phyloP scores from a whole-genome alignment of 2,888 invertebrate genomes.

The Heteromurus nitidus region DNA sequence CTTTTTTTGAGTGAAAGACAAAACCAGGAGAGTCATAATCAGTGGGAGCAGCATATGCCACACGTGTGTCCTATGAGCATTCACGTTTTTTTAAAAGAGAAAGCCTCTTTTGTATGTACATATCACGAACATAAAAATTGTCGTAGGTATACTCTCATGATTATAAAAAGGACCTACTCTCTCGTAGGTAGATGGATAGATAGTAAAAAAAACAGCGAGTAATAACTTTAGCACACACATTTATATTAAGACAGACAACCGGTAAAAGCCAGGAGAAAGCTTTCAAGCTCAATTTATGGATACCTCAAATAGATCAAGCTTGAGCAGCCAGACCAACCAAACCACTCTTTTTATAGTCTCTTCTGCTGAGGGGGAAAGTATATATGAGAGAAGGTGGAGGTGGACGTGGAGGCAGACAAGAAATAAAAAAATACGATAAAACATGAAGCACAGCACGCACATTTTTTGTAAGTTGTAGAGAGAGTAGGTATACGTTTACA shows the following conservation, averaged over 20 bases:
- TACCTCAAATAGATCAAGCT: not conserved
- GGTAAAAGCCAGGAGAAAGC: conserved; percentile 66
- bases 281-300: conserved; percentile 64
- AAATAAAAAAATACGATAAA: too few relatives aligned
- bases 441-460: too few relatives aligned
- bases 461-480: not conserved
- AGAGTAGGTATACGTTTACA: too few relatives aligned
- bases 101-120: too few relatives aligned
- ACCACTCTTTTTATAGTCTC: not conserved
- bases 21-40: not conserved
- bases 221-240: conserved; percentile 48
- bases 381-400: not conserved
- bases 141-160: not conserved
- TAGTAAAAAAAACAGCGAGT: conserved; percentile 40
- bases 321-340: not conserved
- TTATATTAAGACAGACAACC: conserved; percentile 61
- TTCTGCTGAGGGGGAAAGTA: not conserved
- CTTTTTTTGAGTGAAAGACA: not conserved
- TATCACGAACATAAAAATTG: not conserved
- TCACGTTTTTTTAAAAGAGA: too few relatives aligned
- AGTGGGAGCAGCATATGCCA: too few relatives aligned
- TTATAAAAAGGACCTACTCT: too few relatives aligned
- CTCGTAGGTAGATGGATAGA: conserved; percentile 5
- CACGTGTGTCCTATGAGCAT: too few relatives aligned
- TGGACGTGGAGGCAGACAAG: too few relatives aligned